Conservation (phyloP, 2,888 invertebrate genomes). For the Mylabris sibirica region DNA sequence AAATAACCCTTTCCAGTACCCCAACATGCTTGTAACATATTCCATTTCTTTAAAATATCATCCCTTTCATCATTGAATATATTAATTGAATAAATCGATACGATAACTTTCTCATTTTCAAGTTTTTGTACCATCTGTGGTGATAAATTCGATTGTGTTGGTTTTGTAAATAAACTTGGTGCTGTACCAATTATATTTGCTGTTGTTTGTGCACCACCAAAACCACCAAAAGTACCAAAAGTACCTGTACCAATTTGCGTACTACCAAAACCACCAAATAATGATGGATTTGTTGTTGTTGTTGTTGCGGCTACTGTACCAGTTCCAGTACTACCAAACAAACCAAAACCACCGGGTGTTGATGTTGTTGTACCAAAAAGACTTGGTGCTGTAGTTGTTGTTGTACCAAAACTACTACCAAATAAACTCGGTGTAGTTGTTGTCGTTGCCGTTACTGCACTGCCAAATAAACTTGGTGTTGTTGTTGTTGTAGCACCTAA, state of each 20-base stretch:
- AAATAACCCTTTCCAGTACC: slow-evolving; percentile 87
- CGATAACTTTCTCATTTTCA: slow-evolving; percentile 61
- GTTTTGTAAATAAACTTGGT: not conserved
- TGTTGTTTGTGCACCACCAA: slow-evolving; percentile 47
- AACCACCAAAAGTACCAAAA: slow-evolving; percentile 62
- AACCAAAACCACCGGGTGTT: slow-evolving; percentile 40
- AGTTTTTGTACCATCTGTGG: slow-evolving; percentile 45
- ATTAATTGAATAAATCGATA: slow-evolving; percentile 62
- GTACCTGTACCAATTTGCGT: slow-evolving; percentile 55
- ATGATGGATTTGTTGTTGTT: slow-evolving; percentile 49
- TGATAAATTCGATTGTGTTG: slow-evolving; percentile 27
- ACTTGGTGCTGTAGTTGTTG: slow-evolving; percentile 42
- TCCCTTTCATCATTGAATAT: slow-evolving; percentile 96
- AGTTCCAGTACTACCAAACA: slow-evolving; percentile 56
- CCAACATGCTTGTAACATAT: slow-evolving; percentile 90
- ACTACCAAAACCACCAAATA: slow-evolving; percentile 58
- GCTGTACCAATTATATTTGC: slow-evolving; percentile 57
- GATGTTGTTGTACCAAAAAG: slow-evolving; percentile 50
- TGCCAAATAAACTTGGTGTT: slow-evolving; percentile 50
- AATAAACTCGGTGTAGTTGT: slow-evolving; percentile 58
- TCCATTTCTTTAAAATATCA: slow-evolving; percentile 91
- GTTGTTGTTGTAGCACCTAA: slow-evolving; percentile 34
- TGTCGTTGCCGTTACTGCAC: slow-evolving; percentile 48
- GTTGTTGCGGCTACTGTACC: slow-evolving; percentile 31
- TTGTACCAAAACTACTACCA: slow-evolving; percentile 62